Conservation (phyloP, 30 jellyfish, hydroid and myxozoan species). For the Mastigias papua region DNA sequence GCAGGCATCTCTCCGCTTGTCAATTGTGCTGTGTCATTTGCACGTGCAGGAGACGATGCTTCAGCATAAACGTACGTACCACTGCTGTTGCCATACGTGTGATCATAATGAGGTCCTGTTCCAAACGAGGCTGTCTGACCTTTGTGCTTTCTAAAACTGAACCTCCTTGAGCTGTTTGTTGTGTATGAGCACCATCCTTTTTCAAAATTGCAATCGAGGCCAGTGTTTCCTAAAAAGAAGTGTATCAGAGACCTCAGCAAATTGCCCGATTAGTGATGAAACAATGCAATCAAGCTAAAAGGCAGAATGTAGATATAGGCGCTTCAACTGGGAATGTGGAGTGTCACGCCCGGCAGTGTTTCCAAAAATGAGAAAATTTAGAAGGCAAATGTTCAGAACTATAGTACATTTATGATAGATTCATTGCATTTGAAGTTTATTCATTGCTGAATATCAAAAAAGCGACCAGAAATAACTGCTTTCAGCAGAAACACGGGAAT, state of each 20-base stretch:
- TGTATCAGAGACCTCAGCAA: neutral
- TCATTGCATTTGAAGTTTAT: too few species aligned
- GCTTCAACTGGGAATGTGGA: too few species aligned
- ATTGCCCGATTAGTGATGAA: too few species aligned
- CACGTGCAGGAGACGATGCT: conserved; percentile 93
- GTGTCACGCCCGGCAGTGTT: too few species aligned
- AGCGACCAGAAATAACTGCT: too few species aligned
- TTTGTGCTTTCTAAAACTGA: conserved; percentile 85
- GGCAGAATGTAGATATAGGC: neutral
- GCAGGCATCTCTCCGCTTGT: conserved; percentile 83
- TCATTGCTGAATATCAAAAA: too few species aligned
- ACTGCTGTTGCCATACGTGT: conserved; percentile 85
- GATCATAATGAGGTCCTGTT: conserved; percentile 97
- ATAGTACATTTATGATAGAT: too few species aligned
- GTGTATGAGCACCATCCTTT: conserved; percentile 82
- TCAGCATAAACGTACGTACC: conserved; percentile 93
- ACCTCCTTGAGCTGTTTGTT: conserved; percentile 73
- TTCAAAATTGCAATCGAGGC: conserved; percentile 95
- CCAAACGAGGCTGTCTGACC: conserved; percentile 94
- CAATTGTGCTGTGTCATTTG: conserved; percentile 91
- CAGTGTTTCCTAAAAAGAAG: conserved; percentile 81
- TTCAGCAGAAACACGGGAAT: too few species aligned
- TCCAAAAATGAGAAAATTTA: too few species aligned
- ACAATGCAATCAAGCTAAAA: neutral
- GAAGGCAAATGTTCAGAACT: too few species aligned